Evolutionary conservation across 2,888 invertebrate species (phyloP).

Genomic region (Neocrepidodera transversa): DNA sequence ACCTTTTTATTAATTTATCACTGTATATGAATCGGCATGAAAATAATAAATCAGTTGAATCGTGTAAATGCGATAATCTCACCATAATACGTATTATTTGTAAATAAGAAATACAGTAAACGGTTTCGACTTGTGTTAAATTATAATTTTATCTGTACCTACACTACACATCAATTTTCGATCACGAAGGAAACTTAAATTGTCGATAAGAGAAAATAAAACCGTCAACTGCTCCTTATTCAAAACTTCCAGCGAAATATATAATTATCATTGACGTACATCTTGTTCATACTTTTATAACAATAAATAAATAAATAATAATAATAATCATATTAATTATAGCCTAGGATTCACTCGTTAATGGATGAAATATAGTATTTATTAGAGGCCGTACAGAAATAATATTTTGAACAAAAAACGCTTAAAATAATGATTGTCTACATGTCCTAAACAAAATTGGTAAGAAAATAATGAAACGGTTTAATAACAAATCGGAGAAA

Average conservation of each 20-base stretch:
- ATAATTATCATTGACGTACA: constrained; percentile 11
- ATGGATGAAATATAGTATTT: no score
- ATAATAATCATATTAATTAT: no score
- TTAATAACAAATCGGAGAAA: no score
- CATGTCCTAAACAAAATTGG: no score
- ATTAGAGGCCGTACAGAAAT: no score
- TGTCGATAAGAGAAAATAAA: constrained; percentile 1
- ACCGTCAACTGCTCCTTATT: constrained; percentile 16
- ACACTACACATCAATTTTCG: constrained; percentile 20
- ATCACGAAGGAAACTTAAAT: constrained; percentile 16
- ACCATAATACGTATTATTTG: constrained; percentile 19
- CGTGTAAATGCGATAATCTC: constrained; percentile 13
- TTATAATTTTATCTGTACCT: constrained; percentile 7
- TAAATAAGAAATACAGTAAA: background rate
- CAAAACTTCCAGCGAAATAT: background rate
- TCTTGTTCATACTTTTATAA: no score
- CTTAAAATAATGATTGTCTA: no score
- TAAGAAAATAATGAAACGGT: no score
- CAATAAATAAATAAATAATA: no score
- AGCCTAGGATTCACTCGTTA: no score
- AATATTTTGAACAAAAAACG: no score
- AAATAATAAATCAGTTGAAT: constrained; percentile 17
- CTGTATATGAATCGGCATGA: background rate
- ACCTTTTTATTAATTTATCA: constrained; percentile 1
- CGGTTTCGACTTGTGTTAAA: constrained; percentile 9